These are phyloP conservation scores for Apamea anceps DNA, from an alignment of 2,888 invertebrate species.

Conservation along the genomic window DNA sequence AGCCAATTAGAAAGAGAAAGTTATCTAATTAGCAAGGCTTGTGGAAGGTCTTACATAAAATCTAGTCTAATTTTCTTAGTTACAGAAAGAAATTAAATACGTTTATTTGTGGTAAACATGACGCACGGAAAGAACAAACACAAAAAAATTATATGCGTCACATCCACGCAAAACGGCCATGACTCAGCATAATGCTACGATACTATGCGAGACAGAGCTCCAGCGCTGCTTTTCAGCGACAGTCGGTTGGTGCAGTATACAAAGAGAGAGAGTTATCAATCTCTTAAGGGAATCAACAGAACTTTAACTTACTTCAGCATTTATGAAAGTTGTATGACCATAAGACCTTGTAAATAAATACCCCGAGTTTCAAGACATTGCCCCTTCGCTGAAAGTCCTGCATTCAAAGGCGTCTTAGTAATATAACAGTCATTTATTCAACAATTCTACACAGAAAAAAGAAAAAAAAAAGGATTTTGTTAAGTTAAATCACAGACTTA, in stretches of 20 bases:
- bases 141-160: not conserved
- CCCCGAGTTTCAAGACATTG: not conserved
- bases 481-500: slow-evolving; percentile 18
- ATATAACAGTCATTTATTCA: slow-evolving; percentile 44
- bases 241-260: not conserved
- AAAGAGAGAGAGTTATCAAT: not conserved
- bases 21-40: not conserved
- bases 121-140: not conserved
- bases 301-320: not conserved
- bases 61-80: not conserved
- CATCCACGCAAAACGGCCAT: not conserved
- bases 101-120: too few species aligned
- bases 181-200: not conserved
- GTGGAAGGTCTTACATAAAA: not conserved
- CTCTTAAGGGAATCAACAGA: not conserved
- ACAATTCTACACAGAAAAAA: slow-evolving; percentile 23
- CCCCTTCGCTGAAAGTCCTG: not conserved
- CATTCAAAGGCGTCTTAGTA: slow-evolving; percentile 1
- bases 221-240: not conserved
- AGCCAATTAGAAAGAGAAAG: not conserved
- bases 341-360: not conserved
- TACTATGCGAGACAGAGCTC: not conserved
- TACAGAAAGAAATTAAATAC: not conserved
- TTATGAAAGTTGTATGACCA: not conserved
- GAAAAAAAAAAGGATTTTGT: slow-evolving; percentile 11